Evolutionary conservation across 92 coral and sea anemone genomes (phyloP).

Genomic region (Phenganax marumi): DNA sequence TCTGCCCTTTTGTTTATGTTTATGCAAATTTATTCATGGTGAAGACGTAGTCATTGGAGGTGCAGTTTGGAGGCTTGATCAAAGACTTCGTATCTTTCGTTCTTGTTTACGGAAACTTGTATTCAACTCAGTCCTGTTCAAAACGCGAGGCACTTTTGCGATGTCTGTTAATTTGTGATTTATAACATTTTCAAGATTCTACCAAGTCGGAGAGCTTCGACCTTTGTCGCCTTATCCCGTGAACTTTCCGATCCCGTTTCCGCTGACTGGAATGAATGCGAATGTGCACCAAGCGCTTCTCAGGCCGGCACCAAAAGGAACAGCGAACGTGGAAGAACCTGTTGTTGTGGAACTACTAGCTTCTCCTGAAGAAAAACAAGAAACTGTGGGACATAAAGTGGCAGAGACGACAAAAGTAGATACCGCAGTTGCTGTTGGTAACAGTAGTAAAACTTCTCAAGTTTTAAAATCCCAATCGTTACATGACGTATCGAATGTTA

Average conservation of each 20-base stretch:
- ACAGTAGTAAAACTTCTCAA: neutral
- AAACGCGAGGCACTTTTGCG: too few species aligned
- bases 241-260: neutral
- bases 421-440: neutral
- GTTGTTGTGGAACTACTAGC: conserved; percentile 10
- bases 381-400: neutral
- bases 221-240: conserved; percentile 19
- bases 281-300: neutral
- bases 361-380: conserved; percentile 8
- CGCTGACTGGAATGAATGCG: neutral
- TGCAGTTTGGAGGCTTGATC: too few species aligned
- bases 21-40: too few species aligned
- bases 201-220: conserved; percentile 17
- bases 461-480: neutral
- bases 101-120: too few species aligned
- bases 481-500: neutral
- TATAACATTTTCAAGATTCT: neutral
- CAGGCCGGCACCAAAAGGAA: too few species aligned
- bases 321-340: neutral
- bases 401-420: neutral
- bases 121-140: too few species aligned
- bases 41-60: too few species aligned
- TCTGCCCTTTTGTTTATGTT: too few species aligned
- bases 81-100: too few species aligned
- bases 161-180: neutral